These are phyloP conservation scores for Pseudomyrmex dendroicus DNA, from an alignment of 1,140 invertebrate species.

Conservation along the genomic window DNA sequence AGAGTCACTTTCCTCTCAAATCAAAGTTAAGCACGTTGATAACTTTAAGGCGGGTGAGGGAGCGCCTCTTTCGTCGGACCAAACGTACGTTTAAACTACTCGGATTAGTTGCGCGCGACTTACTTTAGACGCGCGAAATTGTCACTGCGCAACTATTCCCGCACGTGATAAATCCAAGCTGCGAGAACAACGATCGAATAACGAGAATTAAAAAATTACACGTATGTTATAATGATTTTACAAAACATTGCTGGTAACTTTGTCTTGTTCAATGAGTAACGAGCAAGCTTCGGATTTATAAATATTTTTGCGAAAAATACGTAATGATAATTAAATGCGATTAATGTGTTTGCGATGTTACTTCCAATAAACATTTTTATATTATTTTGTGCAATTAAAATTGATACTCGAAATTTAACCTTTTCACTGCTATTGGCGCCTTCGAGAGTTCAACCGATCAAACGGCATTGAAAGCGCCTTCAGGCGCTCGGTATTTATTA, in stretches of 20 bases:
- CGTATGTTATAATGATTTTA: background rate
- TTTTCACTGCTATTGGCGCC: no score
- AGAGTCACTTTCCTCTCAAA: slow-evolving; percentile 70
- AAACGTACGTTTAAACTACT: slow-evolving; percentile 41
- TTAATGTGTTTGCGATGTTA: no score
- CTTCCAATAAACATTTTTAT: no score
- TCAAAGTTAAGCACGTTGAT: slow-evolving; percentile 63
- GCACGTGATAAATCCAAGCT: background rate
- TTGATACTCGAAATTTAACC: background rate
- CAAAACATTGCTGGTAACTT: background rate
- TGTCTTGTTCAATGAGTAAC: background rate
- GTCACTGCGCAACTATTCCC: slow-evolving; percentile 15
- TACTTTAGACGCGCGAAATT: slow-evolving; percentile 4
- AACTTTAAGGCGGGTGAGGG: slow-evolving; percentile 6
- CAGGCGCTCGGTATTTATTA: no score
- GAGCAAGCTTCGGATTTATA: background rate
- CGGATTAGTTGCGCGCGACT: slow-evolving; percentile 34
- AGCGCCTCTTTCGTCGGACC: slow-evolving; percentile 16
- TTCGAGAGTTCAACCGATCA: no score
- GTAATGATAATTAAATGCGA: background rate
- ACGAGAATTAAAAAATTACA: background rate
- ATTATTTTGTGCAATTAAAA: background rate
- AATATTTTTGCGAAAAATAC: background rate
- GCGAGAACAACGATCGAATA: background rate
- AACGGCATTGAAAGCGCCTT: no score